Evolutionary conservation across 2,113 vertebrate species (phyloP), one percentile per base, ranked within the genome.

Genomic region (Hippocampus guttulatus): DNA sequence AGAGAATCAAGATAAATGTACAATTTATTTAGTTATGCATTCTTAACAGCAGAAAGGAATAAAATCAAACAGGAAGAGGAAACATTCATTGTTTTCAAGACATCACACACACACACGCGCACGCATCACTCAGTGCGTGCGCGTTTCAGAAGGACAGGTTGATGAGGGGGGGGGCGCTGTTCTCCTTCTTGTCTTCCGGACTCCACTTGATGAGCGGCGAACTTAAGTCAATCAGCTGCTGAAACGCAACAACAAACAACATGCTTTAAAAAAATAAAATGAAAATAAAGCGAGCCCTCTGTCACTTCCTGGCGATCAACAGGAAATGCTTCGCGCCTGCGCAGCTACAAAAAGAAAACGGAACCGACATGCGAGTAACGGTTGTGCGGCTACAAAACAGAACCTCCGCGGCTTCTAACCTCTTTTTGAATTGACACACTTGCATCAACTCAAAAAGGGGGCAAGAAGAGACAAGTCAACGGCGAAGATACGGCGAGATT

Each of bases 151-250:
- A 93, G 23, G 91, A 93, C 57, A 93, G 76, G 82, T 93, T 91
- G 77, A 93, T 91, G 66, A 93, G 90, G 0, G 77, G 90, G 0
- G 77, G 91, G 64, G 84, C 81, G 15, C 21, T 30, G 30, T 87
- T 91, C 75, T 90, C 85, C 15, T 83, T 85, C 71, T 88, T 92
- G 55, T 84, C 81, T 5, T 91, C 89, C 27, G 92, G 92, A 85
- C 91, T 93, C 92, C 91, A 93, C 75, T 89, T 92, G 75, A 93
- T 93, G 52, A 93, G 91, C 0, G 92, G 92, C 20, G 92, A 93
- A 73, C 83, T 92, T 63, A 93, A 76, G 71, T 93, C 92, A 43
- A 93, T 93, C 65, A 93, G 85, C 90, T 93, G 85, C 18, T 15
- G n/a, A 58, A 69, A 1, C 7, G 40, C 23, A 73, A 5, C 3